Percentiles rank a stretch among this genome's conserved stretches.
Conservation (phyloP, 1,140 invertebrate genomes). For the Trichogramma pretiosum region DNA sequence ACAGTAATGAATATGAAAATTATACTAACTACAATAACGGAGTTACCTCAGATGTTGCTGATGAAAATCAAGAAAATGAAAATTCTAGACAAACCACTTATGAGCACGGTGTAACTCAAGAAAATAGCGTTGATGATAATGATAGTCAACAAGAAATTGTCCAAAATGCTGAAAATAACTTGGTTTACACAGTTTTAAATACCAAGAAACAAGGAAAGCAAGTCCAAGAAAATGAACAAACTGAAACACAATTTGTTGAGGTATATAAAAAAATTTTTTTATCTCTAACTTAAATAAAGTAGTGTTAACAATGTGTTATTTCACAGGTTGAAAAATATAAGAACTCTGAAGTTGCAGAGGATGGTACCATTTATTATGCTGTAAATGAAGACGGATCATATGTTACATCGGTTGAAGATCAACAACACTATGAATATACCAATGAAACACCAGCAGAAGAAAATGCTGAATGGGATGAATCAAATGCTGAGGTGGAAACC, state of each 20-base stretch:
- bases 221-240: slow-evolving; percentile 20
- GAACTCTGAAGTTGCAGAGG: slow-evolving; percentile 32
- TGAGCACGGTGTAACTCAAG: slow-evolving; percentile 18
- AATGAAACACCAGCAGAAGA: slow-evolving; percentile 22
- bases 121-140: slow-evolving; percentile 21
- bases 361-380: slow-evolving; percentile 41
- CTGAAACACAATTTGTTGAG: slow-evolving; percentile 31
- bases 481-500: no score
- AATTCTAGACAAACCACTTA: slow-evolving; percentile 18
- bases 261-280: no score
- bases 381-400: slow-evolving; percentile 37
- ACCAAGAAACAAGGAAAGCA: slow-evolving; percentile 34
- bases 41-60: not conserved
- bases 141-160: slow-evolving; percentile 35
- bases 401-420: slow-evolving; percentile 31
- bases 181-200: slow-evolving; percentile 41
- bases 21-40: slow-evolving; percentile 11
- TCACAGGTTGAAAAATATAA: slow-evolving; percentile 35
- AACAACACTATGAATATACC: slow-evolving; percentile 33
- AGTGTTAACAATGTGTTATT: not conserved
- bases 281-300: no score
- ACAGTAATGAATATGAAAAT: slow-evolving; percentile 4
- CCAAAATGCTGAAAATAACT: slow-evolving; percentile 38
- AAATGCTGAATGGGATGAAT: slow-evolving; percentile 33
- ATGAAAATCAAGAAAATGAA: slow-evolving; percentile 14